A percentile compares a stretch with the other conserved stretches of the same genome.
Conservation (phyloP, 92 coral and sea anemone species). For the Diadumene lineata region DNA sequence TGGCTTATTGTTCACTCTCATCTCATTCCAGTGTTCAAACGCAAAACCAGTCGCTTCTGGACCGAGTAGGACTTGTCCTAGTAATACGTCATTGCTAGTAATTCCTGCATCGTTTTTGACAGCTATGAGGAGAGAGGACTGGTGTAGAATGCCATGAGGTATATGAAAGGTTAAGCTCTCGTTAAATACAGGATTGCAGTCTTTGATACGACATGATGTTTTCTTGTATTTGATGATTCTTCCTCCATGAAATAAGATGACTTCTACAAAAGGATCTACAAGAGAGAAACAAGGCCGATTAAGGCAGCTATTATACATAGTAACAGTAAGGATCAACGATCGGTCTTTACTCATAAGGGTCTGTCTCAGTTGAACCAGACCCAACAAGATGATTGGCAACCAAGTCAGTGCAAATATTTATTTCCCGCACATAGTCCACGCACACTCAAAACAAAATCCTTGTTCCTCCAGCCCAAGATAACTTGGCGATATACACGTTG, state of each 20-base stretch:
- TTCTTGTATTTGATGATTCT: slow-evolving; percentile 69
- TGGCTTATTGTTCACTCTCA: slow-evolving; percentile 87
- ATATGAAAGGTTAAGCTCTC: slow-evolving; percentile 90
- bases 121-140: slow-evolving; percentile 70
- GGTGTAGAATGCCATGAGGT: slow-evolving; percentile 84
- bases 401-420: too few relatives aligned
- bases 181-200: slow-evolving; percentile 80
- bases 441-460: too few relatives aligned
- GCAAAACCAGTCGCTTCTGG: slow-evolving; percentile 85
- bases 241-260: slow-evolving; percentile 61
- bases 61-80: slow-evolving; percentile 90
- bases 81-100: slow-evolving; percentile 39
- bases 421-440: too few relatives aligned
- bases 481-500: too few relatives aligned
- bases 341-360: too few relatives aligned
- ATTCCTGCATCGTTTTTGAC: slow-evolving; percentile 56
- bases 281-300: too few relatives aligned
- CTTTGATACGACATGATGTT: slow-evolving; percentile 48
- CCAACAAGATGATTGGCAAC: too few relatives aligned
- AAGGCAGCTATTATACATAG: too few relatives aligned
- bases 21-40: slow-evolving; percentile 98
- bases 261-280: slow-evolving; percentile 81
- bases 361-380: too few relatives aligned
- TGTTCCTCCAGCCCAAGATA: too few relatives aligned
- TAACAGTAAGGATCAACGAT: too few relatives aligned